Base-by-base conservation (phyloP, 2,113 vertebrate species). In the Gymnogyps californianus region DNA sequence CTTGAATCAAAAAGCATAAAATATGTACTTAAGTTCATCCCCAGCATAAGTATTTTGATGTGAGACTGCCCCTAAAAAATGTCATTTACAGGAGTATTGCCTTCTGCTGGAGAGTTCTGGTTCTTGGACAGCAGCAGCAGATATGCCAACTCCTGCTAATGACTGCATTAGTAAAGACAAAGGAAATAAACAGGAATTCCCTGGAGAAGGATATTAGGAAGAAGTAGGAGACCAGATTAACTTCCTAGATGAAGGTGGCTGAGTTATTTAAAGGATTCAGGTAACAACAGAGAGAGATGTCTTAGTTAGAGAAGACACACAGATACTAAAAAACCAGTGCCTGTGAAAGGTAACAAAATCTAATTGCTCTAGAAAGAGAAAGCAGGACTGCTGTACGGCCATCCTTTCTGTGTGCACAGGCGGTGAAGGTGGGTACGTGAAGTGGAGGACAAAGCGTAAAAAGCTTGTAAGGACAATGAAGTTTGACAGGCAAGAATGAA, bases 401-500 rank as follows among this genome's bases (percentile, higher is more conserved):
- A 3, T 17, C 25, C 28, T 40, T 34, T 28, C 44, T 16, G 28
- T 16, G 12, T 7, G 13, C 32, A 16, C 36, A 22, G 44, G 6
- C 7, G 46, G 31, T 4, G 34, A 72, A 40, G 22, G 44, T 76
- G 52, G 32, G 9, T 42, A 54, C 1, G 2, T 49, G 17, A 49
- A 80, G 36, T 18, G 29, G 24, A 29, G 7, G 38, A 74, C 67
- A 87, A 64, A 70, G 32, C 24, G 2, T 75, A 65, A 90, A 90
- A 55, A 69, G 47, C 83, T 83, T 78, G 42, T 65, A 59, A 64
- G 32, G 79, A 66, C 77, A 52, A 71, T 65, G 58, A 79, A 87
- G 86, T 83, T 83, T 92, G 82, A 67, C 67, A 71, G 72, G n/a
- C 67, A 72, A 70, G 90, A 96, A 94, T 71, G 84, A 87, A 71